These are phyloP conservation scores for Argynnis bischoffii DNA, from an alignment of 2,888 invertebrate genomes.

Conservation along the genomic window DNA sequence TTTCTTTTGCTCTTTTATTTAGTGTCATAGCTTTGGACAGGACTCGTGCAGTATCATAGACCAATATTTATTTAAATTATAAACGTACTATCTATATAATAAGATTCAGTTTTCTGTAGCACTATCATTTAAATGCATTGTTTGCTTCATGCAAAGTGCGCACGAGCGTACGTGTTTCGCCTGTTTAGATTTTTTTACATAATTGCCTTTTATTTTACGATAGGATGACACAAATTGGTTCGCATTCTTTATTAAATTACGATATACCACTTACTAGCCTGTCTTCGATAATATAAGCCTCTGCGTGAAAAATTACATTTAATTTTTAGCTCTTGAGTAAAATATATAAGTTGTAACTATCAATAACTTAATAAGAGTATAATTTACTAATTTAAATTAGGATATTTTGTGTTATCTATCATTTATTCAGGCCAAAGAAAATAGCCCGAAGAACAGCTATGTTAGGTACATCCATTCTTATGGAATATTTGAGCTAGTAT, in stretches of 20 bases:
- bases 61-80: neutral
- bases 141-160: neutral
- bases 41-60: slow-evolving; percentile 51
- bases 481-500: too few species aligned
- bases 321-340: too few species aligned
- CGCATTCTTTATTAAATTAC: slow-evolving; percentile 39
- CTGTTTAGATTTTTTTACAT: slow-evolving; percentile 42
- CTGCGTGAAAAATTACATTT: too few species aligned
- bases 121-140: slow-evolving; percentile 8
- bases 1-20: slow-evolving; percentile 49
- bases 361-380: too few species aligned
- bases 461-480: too few species aligned
- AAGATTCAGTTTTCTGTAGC: slow-evolving; percentile 2
- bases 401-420: too few species aligned
- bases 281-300: slow-evolving; percentile 25
- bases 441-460: too few species aligned
- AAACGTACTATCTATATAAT: neutral
- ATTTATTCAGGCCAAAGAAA: too few species aligned
- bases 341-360: too few species aligned
- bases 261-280: slow-evolving; percentile 28
- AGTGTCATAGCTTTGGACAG: slow-evolving; percentile 51
- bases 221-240: slow-evolving; percentile 44
- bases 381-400: too few species aligned
- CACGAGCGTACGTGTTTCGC: slow-evolving; percentile 49
- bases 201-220: slow-evolving; percentile 44